Base-by-base conservation (phyloP, 2,888 invertebrate genomes). In the Pristionchus entomophagus region DNA sequence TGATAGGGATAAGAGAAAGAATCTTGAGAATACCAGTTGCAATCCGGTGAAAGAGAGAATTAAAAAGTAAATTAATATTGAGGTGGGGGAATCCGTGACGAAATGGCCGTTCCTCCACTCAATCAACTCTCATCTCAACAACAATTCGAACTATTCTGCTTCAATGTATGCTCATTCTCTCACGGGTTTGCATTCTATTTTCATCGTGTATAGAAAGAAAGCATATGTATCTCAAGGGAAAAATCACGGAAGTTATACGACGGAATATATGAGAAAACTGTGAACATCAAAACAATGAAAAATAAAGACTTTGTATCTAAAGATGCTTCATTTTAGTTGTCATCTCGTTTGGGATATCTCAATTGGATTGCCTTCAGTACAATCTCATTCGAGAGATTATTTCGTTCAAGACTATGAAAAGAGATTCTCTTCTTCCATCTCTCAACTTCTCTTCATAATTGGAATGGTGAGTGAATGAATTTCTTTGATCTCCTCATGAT, bases 401-500 rank as follows among this genome's bases (percentile, higher is more conserved):
- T 81, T 53, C 81, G 56, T 81, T 22, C 38, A 81, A 56, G 81
- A 81, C 19, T 81, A 81, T n/a, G 81, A 81, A 35, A 81, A 19
- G n/a, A 29, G 81, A 53, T 81, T 81, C 81, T 53, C 56, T 5
- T 32, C 53, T 22, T 56, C 32, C n/a, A 81, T 17, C 0, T 81
- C 81, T 26, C 51, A 81, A 35, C 2, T 53, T 22, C 14, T 81
- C 8, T n/a, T 81, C 14, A 26, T 53, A 3, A 19, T n/a, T 2
- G 51, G 53, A 35, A 81, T 81, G 53, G 81, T 81, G 3, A 22
- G 56, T 56, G 22, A 38, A 69, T 35, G 38, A 10, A 38, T 69
- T n/a, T n/a, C n/a, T n/a, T n/a, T n/a, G n/a, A n/a, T n/a, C n/a
- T n/a, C n/a, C n/a, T n/a, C n/a, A n/a, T n/a, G n/a, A n/a, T n/a